phyloP scores from a whole-genome alignment of 2,888 invertebrate species.

The Lasioglossum leucozonium region DNA sequence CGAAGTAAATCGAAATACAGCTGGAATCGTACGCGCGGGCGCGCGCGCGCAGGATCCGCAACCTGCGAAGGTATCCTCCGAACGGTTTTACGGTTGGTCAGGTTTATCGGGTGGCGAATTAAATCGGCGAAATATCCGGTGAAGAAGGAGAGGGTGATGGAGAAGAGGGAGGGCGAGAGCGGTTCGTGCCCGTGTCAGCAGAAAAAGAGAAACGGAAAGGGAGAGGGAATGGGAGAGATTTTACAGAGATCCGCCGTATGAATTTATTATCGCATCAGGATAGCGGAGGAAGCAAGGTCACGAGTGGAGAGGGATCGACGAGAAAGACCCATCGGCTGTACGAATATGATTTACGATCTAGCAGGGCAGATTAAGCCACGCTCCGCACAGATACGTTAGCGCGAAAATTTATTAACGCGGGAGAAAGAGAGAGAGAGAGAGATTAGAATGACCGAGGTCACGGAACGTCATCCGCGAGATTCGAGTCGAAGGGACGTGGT shows the following conservation, averaged over 20 bases:
- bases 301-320: slow-evolving; percentile 22
- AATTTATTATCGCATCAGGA: slow-evolving; percentile 48
- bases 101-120: slow-evolving; percentile 39
- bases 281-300: slow-evolving; percentile 49
- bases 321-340: slow-evolving; percentile 13
- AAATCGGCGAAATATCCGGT: slow-evolving; percentile 33
- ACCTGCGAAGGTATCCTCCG: slow-evolving; percentile 13
- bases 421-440: slow-evolving; percentile 36
- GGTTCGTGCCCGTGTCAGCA: background rate
- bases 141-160: background rate
- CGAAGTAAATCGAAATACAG: too few species aligned
- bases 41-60: slow-evolving; percentile 6
- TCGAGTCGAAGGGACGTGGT: slow-evolving; percentile 1
- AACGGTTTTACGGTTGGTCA: slow-evolving; percentile 37
- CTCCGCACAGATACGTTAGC: slow-evolving; percentile 5
- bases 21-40: too few species aligned
- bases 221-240: slow-evolving; percentile 18
- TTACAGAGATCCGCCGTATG: slow-evolving; percentile 31
- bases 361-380: slow-evolving; percentile 36
- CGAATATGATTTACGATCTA: slow-evolving; percentile 49
- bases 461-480: slow-evolving; percentile 21
- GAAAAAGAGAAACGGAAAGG: slow-evolving; percentile 22
- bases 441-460: slow-evolving; percentile 43
- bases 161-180: background rate
- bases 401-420: slow-evolving; percentile 42